phyloP scores from a whole-genome alignment of 2,888 invertebrate genomes.

The Leucania comma region DNA sequence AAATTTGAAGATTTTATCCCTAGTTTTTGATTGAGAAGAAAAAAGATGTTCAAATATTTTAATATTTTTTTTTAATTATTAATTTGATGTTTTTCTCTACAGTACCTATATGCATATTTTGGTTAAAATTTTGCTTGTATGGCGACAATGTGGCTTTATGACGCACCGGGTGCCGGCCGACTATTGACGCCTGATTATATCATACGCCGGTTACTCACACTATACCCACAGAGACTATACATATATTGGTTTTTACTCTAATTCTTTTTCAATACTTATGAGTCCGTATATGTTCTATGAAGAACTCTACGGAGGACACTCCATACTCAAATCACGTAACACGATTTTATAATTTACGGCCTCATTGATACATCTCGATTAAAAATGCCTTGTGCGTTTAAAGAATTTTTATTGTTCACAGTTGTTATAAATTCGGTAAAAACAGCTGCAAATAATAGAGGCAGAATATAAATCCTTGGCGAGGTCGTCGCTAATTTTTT shows the following conservation, averaged over 20 bases:
- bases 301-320: slow-evolving; percentile 63
- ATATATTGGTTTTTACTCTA: slow-evolving; percentile 64
- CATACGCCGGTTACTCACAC: slow-evolving; percentile 71
- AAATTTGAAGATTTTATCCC: not conserved
- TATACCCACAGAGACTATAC: slow-evolving; percentile 32
- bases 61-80: not conserved
- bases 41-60: too few relatives aligned
- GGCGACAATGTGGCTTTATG: slow-evolving; percentile 60
- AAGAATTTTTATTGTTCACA: slow-evolving; percentile 78
- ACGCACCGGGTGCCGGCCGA: slow-evolving; percentile 58
- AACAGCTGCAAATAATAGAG: slow-evolving; percentile 77
- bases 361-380: slow-evolving; percentile 71
- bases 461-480: slow-evolving; percentile 78
- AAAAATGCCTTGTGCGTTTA: slow-evolving; percentile 75
- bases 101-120: slow-evolving; percentile 31
- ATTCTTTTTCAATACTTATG: slow-evolving; percentile 42
- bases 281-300: not conserved
- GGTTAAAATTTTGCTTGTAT: slow-evolving; percentile 26
- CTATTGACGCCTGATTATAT: slow-evolving; percentile 61
- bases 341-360: slow-evolving; percentile 78
- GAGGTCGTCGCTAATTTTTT: slow-evolving; percentile 71
- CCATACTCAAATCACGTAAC: slow-evolving; percentile 59
- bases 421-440: slow-evolving; percentile 78
- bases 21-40: not conserved
- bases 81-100: slow-evolving; percentile 23